Evolutionary conservation across 2,797 vertebrate species (phyloP).

Genomic region (Gouania willdenowi): DNA sequence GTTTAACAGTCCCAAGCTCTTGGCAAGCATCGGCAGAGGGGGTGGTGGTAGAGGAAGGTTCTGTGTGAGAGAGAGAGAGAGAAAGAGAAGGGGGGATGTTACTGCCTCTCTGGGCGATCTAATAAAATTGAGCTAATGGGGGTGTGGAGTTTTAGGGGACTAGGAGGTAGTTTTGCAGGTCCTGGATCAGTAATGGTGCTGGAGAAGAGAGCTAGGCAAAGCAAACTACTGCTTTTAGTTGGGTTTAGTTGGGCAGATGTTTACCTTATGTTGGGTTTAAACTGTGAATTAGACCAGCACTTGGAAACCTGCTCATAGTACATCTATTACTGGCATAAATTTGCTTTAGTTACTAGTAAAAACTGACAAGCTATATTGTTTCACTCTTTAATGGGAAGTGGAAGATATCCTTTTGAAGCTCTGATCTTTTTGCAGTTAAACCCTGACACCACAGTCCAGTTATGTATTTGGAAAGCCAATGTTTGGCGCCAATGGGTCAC

Average conservation of each 20-base stretch:
- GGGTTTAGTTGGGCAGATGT: no score
- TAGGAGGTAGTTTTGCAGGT: constrained; percentile 56
- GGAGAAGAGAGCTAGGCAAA: constrained; percentile 65
- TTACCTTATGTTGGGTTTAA: constrained; percentile 63
- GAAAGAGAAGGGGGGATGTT: constrained; percentile 40
- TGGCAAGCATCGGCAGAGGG: constrained; percentile 59
- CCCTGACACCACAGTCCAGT: constrained; percentile 52
- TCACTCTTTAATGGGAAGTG: constrained; percentile 30
- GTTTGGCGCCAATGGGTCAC: constrained; percentile 58
- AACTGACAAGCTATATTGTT: constrained; percentile 25
- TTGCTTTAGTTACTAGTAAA: constrained; percentile 8
- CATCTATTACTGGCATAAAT: constrained; percentile 3
- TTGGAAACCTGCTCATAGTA: constrained; percentile 63
- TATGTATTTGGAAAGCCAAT: constrained; percentile 51
- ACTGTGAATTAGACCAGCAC: constrained; percentile 53
- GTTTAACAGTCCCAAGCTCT: constrained; percentile 79
- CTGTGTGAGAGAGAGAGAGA: no score
- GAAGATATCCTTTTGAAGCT: constrained; percentile 35
- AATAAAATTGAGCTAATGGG: constrained; percentile 77
- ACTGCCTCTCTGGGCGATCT: constrained; percentile 73
- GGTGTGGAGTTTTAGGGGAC: constrained; percentile 67
- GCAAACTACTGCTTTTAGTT: constrained; percentile 74
- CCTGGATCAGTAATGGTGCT: constrained; percentile 58
- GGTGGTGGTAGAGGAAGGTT: constrained; percentile 45
- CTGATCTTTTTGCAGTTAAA: constrained; percentile 45